A percentile compares a stretch with the other conserved stretches of the same genome.
Evolutionary conservation across 2,888 invertebrate genomes (phyloP).

Genomic region (Phaonia tiefii): DNA sequence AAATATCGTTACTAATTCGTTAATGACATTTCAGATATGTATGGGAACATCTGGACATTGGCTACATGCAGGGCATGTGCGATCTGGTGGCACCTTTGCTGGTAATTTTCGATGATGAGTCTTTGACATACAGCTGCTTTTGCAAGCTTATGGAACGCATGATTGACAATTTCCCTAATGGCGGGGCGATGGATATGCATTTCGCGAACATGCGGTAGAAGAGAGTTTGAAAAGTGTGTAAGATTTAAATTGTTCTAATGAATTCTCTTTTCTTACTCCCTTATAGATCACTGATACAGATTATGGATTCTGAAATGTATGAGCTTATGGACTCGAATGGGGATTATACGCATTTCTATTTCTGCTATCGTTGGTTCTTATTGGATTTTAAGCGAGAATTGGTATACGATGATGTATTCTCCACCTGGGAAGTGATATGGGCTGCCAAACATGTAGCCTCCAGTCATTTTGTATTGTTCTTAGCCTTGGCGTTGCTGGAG

Average conservation of each 20-base stretch:
- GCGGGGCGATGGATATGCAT: slow-evolving; percentile 95
- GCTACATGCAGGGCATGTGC: slow-evolving; percentile 98
- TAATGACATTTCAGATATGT: slow-evolving; percentile 86
- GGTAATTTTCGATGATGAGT: slow-evolving; percentile 94
- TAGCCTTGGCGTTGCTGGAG: slow-evolving; percentile 93
- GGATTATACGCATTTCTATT: slow-evolving; percentile 97
- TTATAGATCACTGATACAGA: slow-evolving; percentile 87
- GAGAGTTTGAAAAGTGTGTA: slow-evolving; percentile 21
- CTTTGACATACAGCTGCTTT: slow-evolving; percentile 93
- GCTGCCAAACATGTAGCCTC: slow-evolving; percentile 91
- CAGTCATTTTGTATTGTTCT: slow-evolving; percentile 93
- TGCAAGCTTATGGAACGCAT: slow-evolving; percentile 93
- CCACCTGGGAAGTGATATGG: slow-evolving; percentile 97
- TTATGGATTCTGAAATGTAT: slow-evolving; percentile 94
- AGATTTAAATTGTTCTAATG: not conserved
- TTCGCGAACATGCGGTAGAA: slow-evolving; percentile 93
- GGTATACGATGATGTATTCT: slow-evolving; percentile 93
- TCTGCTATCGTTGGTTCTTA: slow-evolving; percentile 97
- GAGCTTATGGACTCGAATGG: slow-evolving; percentile 95
- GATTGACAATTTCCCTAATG: slow-evolving; percentile 93
- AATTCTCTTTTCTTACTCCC: slow-evolving; percentile 34
- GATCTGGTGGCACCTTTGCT: slow-evolving; percentile 94
- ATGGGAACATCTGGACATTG: slow-evolving; percentile 95
- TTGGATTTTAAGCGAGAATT: slow-evolving; percentile 96
- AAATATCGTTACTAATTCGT: not conserved